A percentile compares a stretch with the other conserved stretches of the same genome.
Evolutionary conservation across 2,113 vertebrate species (phyloP).

Genomic region (Bufo gargarizans): DNA sequence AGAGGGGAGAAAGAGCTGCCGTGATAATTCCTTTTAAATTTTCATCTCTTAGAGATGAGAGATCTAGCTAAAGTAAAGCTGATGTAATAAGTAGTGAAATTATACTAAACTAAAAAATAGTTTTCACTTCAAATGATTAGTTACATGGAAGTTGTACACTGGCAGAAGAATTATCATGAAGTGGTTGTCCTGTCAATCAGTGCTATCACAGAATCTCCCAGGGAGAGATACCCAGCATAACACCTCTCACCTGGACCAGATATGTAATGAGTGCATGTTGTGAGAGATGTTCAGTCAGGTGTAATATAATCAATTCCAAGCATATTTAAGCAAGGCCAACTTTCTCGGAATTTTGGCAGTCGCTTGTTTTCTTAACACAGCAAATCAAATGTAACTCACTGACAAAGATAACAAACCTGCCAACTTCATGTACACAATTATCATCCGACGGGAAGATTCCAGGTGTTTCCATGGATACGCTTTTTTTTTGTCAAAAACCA

Average conservation of each 20-base stretch:
- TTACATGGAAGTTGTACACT: not conserved
- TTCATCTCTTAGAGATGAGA: not conserved
- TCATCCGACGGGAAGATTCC: constrained; percentile 47
- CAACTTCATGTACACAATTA: constrained; percentile 45
- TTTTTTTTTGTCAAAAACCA: constrained; percentile 9
- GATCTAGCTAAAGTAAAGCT: not conserved
- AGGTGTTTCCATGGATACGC: constrained; percentile 51
- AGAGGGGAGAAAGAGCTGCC: not conserved
- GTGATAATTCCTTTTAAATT: not conserved
- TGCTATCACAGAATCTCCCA: not conserved
- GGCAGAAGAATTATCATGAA: not conserved
- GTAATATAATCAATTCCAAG: constrained; percentile 60
- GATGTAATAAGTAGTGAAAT: not conserved
- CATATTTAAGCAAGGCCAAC: constrained; percentile 56
- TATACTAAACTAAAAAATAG: too few relatives aligned
- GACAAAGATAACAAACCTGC: constrained; percentile 57
- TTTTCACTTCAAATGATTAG: not conserved
- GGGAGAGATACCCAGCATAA: constrained; percentile 52
- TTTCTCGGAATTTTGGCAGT: constrained; percentile 58
- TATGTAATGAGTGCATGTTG: constrained; percentile 61
- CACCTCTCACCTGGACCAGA: constrained; percentile 61
- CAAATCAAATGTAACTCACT: constrained; percentile 53
- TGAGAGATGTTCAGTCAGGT: constrained; percentile 61
- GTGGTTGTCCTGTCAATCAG: not conserved
- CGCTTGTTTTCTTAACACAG: constrained; percentile 55